Conservation (phyloP, 2,888 invertebrate genomes). For the Apodemia duryi region DNA sequence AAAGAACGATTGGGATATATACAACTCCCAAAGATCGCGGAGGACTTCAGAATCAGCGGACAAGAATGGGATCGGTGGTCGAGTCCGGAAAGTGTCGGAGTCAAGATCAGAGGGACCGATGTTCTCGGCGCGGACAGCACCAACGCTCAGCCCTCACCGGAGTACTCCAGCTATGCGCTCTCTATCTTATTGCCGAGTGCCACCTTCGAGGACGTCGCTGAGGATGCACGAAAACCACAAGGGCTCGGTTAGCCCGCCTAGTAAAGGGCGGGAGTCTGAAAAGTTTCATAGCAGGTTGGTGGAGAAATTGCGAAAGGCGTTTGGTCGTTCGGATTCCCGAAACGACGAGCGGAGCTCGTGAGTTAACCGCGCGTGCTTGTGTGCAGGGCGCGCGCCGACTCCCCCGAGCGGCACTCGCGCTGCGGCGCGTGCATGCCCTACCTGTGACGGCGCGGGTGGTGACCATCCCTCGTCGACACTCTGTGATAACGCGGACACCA, state of each 20-base stretch:
- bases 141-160: slow-evolving; percentile 79
- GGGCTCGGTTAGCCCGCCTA: slow-evolving; percentile 83
- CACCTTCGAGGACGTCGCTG: slow-evolving; percentile 80
- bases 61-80: slow-evolving; percentile 42
- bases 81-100: slow-evolving; percentile 82
- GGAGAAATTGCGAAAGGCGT: slow-evolving; percentile 86
- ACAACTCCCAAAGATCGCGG: slow-evolving; percentile 89
- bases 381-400: slow-evolving; percentile 71
- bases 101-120: slow-evolving; percentile 86
- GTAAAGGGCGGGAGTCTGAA: slow-evolving; percentile 79
- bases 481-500: slow-evolving; percentile 65
- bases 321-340: slow-evolving; percentile 79
- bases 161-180: slow-evolving; percentile 83
- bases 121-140: slow-evolving; percentile 81
- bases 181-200: slow-evolving; percentile 74
- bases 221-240: slow-evolving; percentile 80
- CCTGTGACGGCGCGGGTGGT: slow-evolving; percentile 51
- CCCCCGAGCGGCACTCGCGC: slow-evolving; percentile 64
- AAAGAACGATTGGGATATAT: slow-evolving; percentile 96
- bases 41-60: slow-evolving; percentile 85
- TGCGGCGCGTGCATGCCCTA: slow-evolving; percentile 72
- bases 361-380: slow-evolving; percentile 70
- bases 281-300: slow-evolving; percentile 90
- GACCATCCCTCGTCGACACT: slow-evolving; percentile 44
- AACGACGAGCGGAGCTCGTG: slow-evolving; percentile 75